A percentile compares a stretch with the other conserved stretches of the same genome.
phyloP scores from a whole-genome alignment of 2,888 invertebrate species.

The Nemurella pictetii region DNA sequence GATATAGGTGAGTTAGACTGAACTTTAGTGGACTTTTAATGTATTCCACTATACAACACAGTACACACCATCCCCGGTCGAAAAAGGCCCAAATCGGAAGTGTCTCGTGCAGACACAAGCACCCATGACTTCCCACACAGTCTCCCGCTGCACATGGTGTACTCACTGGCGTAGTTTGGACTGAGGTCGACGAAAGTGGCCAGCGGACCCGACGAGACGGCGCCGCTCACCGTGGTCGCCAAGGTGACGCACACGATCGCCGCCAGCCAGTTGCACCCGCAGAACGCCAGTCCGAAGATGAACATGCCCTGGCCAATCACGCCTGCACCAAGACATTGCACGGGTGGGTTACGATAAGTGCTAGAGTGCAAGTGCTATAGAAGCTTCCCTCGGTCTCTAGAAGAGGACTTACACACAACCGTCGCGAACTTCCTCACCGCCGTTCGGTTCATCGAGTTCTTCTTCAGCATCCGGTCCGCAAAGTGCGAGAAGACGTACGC shows the following conservation, averaged over 20 bases:
- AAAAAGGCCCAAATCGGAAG: no score
- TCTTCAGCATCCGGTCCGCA: constrained; percentile 62
- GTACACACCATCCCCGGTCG: no score
- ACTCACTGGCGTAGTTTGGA: constrained; percentile 50
- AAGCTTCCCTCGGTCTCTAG: no score
- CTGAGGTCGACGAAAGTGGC: constrained; percentile 70
- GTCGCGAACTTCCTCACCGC: constrained; percentile 68
- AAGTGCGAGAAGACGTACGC: constrained; percentile 60
- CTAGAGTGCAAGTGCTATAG: no score
- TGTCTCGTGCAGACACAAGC: no score
- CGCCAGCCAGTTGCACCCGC: constrained; percentile 62
- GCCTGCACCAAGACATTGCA: constrained; percentile 51
- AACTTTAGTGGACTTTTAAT: no score
- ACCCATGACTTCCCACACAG: no score
- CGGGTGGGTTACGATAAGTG: background rate
- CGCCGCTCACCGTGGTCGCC: constrained; percentile 67
- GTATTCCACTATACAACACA: no score
- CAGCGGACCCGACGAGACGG: constrained; percentile 67
- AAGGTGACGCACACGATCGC: constrained; percentile 64
- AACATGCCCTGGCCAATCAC: constrained; percentile 64
- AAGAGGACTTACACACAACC: constrained; percentile 59
- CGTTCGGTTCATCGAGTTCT: constrained; percentile 61
- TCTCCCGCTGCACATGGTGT: no score
- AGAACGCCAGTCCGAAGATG: constrained; percentile 63
- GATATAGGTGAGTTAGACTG: no score